Evolutionary conservation across 2,797 vertebrate species (phyloP).

Genomic region (Bufotes viridis): DNA sequence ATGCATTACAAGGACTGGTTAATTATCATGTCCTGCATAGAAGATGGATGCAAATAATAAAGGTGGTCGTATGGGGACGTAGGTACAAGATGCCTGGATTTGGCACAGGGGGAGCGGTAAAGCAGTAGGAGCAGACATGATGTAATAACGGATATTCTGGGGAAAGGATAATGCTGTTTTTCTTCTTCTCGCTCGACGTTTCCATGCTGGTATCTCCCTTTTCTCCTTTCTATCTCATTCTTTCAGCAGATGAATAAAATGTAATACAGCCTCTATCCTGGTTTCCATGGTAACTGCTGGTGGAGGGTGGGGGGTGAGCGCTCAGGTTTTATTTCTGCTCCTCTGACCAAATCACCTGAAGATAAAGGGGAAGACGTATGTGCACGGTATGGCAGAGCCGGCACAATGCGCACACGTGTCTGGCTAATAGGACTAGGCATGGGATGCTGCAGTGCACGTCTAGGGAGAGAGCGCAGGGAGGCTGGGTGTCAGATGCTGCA

Average conservation of each 20-base stretch:
- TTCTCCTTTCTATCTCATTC: slow-evolving; percentile 51
- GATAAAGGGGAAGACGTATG: slow-evolving; percentile 47
- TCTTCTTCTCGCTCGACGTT: slow-evolving; percentile 3
- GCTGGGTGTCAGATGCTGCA: neutral
- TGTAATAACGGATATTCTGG: slow-evolving; percentile 23
- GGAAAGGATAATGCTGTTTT: neutral
- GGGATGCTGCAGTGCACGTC: neutral
- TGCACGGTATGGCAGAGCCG: neutral
- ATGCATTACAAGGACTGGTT: slow-evolving; percentile 7
- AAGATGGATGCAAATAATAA: slow-evolving; percentile 9
- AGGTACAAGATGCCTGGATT: neutral
- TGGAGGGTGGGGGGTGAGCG: neutral
- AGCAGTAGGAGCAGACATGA: slow-evolving; percentile 12
- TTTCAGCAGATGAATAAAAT: slow-evolving; percentile 58
- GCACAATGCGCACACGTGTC: neutral
- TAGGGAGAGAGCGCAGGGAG: neutral
- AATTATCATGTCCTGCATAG: neutral
- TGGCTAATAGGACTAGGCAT: no score
- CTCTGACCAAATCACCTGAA: slow-evolving; percentile 60
- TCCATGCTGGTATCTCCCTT: slow-evolving; percentile 14
- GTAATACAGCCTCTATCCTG: slow-evolving; percentile 54
- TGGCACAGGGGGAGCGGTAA: neutral
- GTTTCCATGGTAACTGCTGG: slow-evolving; percentile 58
- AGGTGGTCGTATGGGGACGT: neutral
- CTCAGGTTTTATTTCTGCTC: slow-evolving; percentile 51